These are phyloP conservation scores for Caenorhabditis auriculariae DNA, from an alignment of 2,888 invertebrate species.

Conservation along the genomic window DNA sequence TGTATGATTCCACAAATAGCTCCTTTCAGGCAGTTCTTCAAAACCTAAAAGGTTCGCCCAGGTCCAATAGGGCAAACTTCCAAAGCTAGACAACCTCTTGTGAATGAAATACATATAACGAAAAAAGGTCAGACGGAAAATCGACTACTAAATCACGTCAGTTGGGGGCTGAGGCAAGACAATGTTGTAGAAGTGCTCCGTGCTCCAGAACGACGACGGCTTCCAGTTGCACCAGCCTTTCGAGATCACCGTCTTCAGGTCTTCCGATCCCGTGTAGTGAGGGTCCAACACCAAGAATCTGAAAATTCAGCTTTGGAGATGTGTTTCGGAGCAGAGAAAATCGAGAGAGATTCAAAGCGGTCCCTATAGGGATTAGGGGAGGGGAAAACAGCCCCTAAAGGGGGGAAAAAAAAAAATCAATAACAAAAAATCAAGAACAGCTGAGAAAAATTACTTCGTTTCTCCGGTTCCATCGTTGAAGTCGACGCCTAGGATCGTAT, in stretches of 20 bases:
- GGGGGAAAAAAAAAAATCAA: conserved; percentile 2
- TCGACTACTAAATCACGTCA: conserved; percentile 35
- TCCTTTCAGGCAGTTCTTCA: too few species aligned
- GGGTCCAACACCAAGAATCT: conserved; percentile 96
- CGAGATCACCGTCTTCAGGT: conserved; percentile 38
- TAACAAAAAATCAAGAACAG: not conserved
- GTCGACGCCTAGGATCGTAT: conserved; percentile 93
- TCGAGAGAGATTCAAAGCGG: conserved; percentile 72
- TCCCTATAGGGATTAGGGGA: conserved; percentile 73
- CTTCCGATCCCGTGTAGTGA: conserved; percentile 79
- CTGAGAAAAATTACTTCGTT: conserved; percentile 11
- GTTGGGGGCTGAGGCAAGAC: conserved; percentile 78
- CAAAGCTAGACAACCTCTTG: too few species aligned
- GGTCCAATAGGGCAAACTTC: too few species aligned
- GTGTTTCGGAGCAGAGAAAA: conserved; percentile 73
- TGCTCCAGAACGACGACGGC: conserved; percentile 87
- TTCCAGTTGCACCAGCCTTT: conserved; percentile 87
- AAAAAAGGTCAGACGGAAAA: too few species aligned
- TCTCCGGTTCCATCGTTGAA: conserved; percentile 80
- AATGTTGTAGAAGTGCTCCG: conserved; percentile 88
- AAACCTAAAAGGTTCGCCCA: too few species aligned
- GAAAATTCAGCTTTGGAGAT: conserved; percentile 66
- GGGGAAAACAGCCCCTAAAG: conserved; percentile 79
- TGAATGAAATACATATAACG: too few species aligned
- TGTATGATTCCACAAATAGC: too few species aligned